These are phyloP conservation scores for Origma solitaria DNA, from an alignment of 2,113 vertebrate genomes.

Conservation along the genomic window DNA sequence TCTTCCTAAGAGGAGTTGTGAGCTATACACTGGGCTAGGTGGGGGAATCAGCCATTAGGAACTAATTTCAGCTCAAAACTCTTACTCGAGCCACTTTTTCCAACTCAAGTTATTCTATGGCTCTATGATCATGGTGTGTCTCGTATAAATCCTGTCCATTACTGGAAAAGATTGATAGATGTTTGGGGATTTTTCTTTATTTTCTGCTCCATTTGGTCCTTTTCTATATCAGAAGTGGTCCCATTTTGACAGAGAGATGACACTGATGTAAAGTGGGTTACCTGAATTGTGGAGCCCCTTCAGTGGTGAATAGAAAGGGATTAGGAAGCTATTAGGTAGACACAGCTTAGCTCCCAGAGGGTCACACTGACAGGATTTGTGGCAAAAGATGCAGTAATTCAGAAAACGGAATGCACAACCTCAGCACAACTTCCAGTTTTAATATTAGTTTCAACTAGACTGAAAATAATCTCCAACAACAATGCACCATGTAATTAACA, in stretches of 20 bases:
- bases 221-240: neutral
- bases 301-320: neutral
- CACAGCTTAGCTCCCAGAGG: neutral
- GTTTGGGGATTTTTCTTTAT: rapidly evolving
- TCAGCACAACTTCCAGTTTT: conserved; percentile 33
- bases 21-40: neutral
- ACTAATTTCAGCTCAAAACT: neutral
- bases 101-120: neutral
- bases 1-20: neutral
- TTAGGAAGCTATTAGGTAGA: neutral
- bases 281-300: neutral
- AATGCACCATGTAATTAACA: neutral
- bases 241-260: neutral
- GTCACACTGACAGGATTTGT: neutral
- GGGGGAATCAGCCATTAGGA: neutral
- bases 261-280: neutral
- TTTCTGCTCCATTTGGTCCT: neutral
- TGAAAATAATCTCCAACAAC: conserved; percentile 20
- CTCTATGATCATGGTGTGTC: neutral
- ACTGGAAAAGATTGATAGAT: neutral
- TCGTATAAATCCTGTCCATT: neutral
- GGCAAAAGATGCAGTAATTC: neutral
- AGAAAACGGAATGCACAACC: conserved; percentile 6
- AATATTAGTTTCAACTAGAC: conserved; percentile 13
- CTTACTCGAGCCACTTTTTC: neutral